Evolutionary conservation across 2,888 invertebrate species (phyloP).

Genomic region (Amphiduros pacificus): DNA sequence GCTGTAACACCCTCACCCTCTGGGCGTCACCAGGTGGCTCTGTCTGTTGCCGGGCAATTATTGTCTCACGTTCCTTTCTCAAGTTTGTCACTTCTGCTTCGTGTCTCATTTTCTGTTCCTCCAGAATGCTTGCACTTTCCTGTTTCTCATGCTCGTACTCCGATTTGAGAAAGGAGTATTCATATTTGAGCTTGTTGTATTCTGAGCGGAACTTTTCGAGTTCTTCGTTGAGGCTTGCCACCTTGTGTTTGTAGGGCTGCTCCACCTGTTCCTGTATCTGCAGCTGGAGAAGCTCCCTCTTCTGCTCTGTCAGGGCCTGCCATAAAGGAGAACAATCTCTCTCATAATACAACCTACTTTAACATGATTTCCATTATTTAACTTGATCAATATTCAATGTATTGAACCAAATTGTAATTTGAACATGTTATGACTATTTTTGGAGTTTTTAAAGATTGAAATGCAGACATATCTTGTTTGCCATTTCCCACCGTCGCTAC

Average conservation of each 20-base stretch:
- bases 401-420: too few relatives aligned
- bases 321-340: too few relatives aligned
- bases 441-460: neutral
- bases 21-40: slow-evolving; percentile 48
- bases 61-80: slow-evolving; percentile 50
- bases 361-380: too few relatives aligned
- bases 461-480: neutral
- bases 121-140: slow-evolving; percentile 45
- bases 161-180: slow-evolving; percentile 55
- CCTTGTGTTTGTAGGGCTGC: slow-evolving; percentile 44
- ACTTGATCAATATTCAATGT: too few relatives aligned
- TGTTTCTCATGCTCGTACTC: slow-evolving; percentile 56
- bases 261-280: slow-evolving; percentile 53
- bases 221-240: slow-evolving; percentile 48
- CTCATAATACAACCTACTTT: too few relatives aligned
- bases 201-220: slow-evolving; percentile 44
- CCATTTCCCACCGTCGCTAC: neutral
- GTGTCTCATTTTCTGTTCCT: slow-evolving; percentile 52
- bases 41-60: slow-evolving; percentile 42
- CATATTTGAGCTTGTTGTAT: slow-evolving; percentile 53
- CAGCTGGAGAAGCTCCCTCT: slow-evolving; percentile 47
- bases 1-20: slow-evolving; percentile 46
- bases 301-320: slow-evolving; percentile 49
- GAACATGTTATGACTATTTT: too few relatives aligned
- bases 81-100: slow-evolving; percentile 57